Percentiles rank a stretch among this genome's conserved stretches.
phyloP scores from a whole-genome alignment of 2,888 invertebrate genomes.

The Troides oblongomaculatus region DNA sequence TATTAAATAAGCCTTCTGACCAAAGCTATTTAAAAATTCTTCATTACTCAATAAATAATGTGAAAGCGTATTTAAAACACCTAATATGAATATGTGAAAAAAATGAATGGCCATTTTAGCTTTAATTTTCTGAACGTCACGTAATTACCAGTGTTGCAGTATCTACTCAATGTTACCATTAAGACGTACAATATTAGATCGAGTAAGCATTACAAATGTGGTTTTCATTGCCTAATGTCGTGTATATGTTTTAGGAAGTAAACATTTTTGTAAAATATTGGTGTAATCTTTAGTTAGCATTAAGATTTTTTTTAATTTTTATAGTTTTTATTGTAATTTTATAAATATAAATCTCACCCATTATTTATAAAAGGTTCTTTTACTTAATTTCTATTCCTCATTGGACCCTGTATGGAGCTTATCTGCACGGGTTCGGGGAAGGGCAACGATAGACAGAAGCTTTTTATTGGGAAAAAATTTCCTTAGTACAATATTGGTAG shows the following conservation, averaged over 20 bases:
- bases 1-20: constrained; percentile 28
- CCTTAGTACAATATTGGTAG: too few relatives aligned
- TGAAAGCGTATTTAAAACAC: neutral
- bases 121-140: constrained; percentile 50
- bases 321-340: constrained; percentile 29
- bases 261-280: constrained; percentile 70
- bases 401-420: too few relatives aligned
- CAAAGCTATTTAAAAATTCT: constrained; percentile 31
- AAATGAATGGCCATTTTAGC: constrained; percentile 65
- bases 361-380: constrained; percentile 42
- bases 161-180: constrained; percentile 51
- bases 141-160: constrained; percentile 28
- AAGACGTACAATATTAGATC: constrained; percentile 32
- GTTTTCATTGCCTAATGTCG: constrained; percentile 61
- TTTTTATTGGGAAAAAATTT: too few relatives aligned
- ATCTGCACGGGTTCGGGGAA: too few relatives aligned
- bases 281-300: constrained; percentile 44
- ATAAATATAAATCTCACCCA: constrained; percentile 56
- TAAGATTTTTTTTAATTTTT: constrained; percentile 24
- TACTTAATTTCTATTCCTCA: neutral
- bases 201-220: constrained; percentile 11
- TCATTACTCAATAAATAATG: constrained; percentile 4
- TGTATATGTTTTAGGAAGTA: constrained; percentile 50
- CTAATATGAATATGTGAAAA: constrained; percentile 31
- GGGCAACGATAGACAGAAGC: too few relatives aligned